Base-by-base conservation (phyloP, 1,140 invertebrate species). In the Drosophila ambigua region DNA sequence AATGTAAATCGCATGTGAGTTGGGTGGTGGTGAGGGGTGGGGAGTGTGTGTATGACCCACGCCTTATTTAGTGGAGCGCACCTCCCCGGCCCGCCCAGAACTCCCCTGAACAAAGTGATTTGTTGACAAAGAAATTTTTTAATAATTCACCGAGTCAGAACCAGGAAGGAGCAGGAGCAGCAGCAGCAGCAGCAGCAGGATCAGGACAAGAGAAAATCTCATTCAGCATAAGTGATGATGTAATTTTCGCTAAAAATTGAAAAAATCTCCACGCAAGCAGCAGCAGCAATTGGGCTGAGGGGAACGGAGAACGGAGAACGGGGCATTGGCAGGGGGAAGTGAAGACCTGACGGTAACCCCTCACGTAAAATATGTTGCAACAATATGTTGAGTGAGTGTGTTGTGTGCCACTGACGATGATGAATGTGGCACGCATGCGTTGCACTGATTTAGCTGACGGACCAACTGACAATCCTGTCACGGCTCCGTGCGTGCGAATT, bases 121-220 rank as follows among this genome's bases (percentile, higher is more conserved):
- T 87, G 82, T 87, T 87, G 82, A 87, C 82, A 87, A 87, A 87
- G 82, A 87, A 87, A 87, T 87, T 87, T 87, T 87, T 87, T 87
- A 87, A 87, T 87, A 87, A 87, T 87, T 87, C 82, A 87, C 83
- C 62, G 15, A 67, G 72, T 50, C 50, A 66, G 66, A 60, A 48
- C 60, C 62, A 39, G 35, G 46, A 24, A 4, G 23, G 23, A 24
- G 23, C 26, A 6, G 26, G 1, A 28, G 26, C 26, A 28, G 26
- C 5, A 24, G 23, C 26, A 6, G 26, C 0, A 28, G 26, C 26
- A 28, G 26, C 5, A 39, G 35, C 35, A 39, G 35, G 35, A 39
- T 39, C 35, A 39, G 35, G 35, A 39, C 35, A 53, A 67, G 49
- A 43, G 51, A 67, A 51, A 80, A 68, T 81, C 74, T 81, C 82